Percentiles rank a stretch among this genome's conserved stretches.
Conservation (phyloP, 2,113 vertebrate species). For the Phrynocephalus versicolor region DNA sequence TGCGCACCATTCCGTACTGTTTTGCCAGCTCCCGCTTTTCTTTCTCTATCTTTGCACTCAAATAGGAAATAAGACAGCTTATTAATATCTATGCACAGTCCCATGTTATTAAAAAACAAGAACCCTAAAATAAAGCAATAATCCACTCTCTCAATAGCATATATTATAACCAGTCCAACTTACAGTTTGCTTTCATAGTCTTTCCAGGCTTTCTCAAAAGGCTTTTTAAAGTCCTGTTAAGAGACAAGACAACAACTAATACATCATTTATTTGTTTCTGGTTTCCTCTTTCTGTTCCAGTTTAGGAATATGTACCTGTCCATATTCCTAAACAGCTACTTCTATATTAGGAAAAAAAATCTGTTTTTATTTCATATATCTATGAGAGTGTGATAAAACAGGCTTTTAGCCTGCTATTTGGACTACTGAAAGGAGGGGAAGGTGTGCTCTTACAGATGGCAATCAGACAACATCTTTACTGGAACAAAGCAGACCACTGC, state of each 20-base stretch:
- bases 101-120: background rate
- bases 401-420: no score
- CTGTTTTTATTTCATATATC: background rate
- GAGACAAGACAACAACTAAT: slow-evolving; percentile 3
- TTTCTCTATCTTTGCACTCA: slow-evolving; percentile 75
- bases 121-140: background rate
- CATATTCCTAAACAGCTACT: background rate
- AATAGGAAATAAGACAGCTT: background rate
- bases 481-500: no score
- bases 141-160: background rate
- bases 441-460: no score
- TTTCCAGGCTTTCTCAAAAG: slow-evolving; percentile 79
- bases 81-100: background rate
- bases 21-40: slow-evolving; percentile 75
- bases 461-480: no score
- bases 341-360: background rate
- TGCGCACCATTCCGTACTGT: slow-evolving; percentile 75
- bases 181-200: slow-evolving; percentile 78
- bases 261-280: background rate
- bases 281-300: background rate
- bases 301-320: background rate
- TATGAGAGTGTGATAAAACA: no score
- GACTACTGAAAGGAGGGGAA: no score
- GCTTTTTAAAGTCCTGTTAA: slow-evolving; percentile 75
- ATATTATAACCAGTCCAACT: slow-evolving; percentile 47